phyloP scores from a whole-genome alignment of 2,888 invertebrate genomes.

The Acanthosepion lycidas region DNA sequence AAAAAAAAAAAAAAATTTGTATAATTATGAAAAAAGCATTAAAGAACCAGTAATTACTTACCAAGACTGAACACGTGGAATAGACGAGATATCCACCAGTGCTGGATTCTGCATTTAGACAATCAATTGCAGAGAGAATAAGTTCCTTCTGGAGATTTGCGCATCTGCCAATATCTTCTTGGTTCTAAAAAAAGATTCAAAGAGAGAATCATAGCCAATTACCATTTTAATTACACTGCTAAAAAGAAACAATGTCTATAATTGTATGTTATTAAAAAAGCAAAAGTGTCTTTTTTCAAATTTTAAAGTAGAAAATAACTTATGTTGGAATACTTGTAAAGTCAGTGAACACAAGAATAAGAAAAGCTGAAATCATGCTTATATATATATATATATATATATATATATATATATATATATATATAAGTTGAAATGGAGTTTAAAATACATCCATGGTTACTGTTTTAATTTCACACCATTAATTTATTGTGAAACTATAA shows the following conservation, averaged over 20 bases:
- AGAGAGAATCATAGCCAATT: background rate
- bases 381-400: background rate
- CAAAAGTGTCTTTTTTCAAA: too few relatives aligned
- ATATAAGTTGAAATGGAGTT: background rate
- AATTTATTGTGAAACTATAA: too few relatives aligned
- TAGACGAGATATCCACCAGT: conserved; percentile 97
- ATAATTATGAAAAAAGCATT: too few relatives aligned
- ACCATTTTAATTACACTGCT: background rate
- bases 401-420: too few relatives aligned
- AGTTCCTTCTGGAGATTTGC: conserved; percentile 93
- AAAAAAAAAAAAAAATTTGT: too few relatives aligned
- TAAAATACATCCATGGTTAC: background rate
- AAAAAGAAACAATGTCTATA: background rate
- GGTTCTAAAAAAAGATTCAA: conserved; percentile 77
- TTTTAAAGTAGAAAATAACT: too few relatives aligned
- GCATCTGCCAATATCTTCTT: conserved; percentile 91
- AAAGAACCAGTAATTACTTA: conserved; percentile 66
- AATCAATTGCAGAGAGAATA: conserved; percentile 96
- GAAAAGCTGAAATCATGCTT: background rate
- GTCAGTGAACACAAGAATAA: background rate
- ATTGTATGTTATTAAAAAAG: too few relatives aligned
- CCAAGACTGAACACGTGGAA: conserved; percentile 96
- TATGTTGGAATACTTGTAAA: too few relatives aligned
- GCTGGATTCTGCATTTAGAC: conserved; percentile 90
- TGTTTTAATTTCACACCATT: background rate